A percentile compares a stretch with the other conserved stretches of the same genome.
phyloP scores from a whole-genome alignment of 1,140 invertebrate species.

The Diuraphis noxia region DNA sequence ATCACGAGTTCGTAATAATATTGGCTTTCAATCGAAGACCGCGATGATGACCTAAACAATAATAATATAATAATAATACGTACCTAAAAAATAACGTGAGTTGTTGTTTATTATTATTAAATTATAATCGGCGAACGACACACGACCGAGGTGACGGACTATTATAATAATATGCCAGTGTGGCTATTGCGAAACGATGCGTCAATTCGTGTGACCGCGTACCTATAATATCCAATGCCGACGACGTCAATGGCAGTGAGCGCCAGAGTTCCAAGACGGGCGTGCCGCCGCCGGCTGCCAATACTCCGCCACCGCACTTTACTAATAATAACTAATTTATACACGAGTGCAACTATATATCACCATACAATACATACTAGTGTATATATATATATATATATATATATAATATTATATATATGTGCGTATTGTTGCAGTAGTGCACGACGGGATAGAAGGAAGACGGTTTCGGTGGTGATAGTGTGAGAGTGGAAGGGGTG shows the following conservation, averaged over 20 bases:
- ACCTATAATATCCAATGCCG: background rate
- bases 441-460: background rate
- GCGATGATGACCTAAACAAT: background rate
- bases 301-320: conserved; percentile 6
- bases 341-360: background rate
- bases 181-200: background rate
- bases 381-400: background rate
- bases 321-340: conserved; percentile 47
- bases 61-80: background rate
- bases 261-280: background rate
- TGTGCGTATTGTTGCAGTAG: background rate
- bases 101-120: background rate
- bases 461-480: background rate
- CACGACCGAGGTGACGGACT: background rate
- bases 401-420: background rate
- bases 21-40: background rate
- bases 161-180: background rate
- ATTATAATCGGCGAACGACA: background rate
- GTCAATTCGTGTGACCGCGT: background rate
- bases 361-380: background rate
- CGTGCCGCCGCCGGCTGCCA: background rate
- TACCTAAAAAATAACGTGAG: background rate
- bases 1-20: background rate
- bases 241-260: background rate
- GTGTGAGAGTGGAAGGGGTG: background rate